These are phyloP conservation scores for Nothoprocta pentlandii DNA, from an alignment of 2,113 vertebrate species.

Conservation along the genomic window DNA sequence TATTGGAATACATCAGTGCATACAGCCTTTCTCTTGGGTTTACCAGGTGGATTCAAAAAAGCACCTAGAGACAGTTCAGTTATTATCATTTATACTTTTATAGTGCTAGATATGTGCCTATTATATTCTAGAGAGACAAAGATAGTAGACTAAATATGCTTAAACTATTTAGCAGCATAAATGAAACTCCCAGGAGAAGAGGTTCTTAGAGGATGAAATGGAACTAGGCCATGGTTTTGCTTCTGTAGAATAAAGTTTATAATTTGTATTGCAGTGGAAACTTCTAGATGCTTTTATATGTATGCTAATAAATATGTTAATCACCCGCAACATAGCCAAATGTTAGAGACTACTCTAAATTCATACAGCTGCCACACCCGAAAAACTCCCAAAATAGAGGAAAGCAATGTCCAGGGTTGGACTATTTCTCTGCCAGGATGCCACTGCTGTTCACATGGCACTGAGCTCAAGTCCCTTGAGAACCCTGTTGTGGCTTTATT, in stretches of 20 bases:
- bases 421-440: conserved; percentile 14
- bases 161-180: conserved; percentile 4
- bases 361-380: not conserved
- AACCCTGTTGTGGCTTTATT: conserved; percentile 33
- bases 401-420: conserved; percentile 15
- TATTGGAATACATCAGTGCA: conserved; percentile 36
- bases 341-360: not conserved
- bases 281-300: not conserved
- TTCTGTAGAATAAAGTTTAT: not conserved
- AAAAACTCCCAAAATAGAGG: not conserved
- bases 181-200: conserved; percentile 16
- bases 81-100: conserved; percentile 36
- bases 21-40: conserved; percentile 34
- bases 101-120: not conserved
- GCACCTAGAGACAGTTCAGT: conserved; percentile 16
- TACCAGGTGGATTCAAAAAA: not conserved
- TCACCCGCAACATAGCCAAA: not conserved
- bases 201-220: not conserved
- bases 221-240: not conserved
- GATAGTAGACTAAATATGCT: not conserved
- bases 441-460: not conserved
- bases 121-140: conserved; percentile 16
- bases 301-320: not conserved
- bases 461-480: conserved; percentile 11
- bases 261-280: not conserved